These are phyloP conservation scores for Eucriotettix oculatus DNA, from an alignment of 2,888 invertebrate species.

Conservation along the genomic window DNA sequence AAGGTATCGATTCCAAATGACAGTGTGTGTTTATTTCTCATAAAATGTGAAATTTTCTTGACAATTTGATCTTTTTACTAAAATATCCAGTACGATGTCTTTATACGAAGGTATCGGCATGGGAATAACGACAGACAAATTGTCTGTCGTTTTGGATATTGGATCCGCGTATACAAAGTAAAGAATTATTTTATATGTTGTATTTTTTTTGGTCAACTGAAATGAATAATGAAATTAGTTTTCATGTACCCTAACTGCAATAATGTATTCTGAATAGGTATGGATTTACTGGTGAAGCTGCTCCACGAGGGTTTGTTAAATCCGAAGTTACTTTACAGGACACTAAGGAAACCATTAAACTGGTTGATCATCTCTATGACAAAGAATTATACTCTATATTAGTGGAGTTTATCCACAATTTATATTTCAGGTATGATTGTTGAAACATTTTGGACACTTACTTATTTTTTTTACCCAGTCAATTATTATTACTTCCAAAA, in stretches of 20 bases:
- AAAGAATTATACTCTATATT: slow-evolving; percentile 69
- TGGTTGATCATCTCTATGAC: slow-evolving; percentile 44
- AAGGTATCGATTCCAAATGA: too few relatives aligned
- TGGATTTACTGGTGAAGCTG: slow-evolving; percentile 79
- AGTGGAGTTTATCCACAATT: slow-evolving; percentile 68
- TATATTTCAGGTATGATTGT: not conserved
- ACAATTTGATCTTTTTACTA: too few relatives aligned
- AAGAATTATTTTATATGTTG: slow-evolving; percentile 19
- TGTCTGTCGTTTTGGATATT: slow-evolving; percentile 77
- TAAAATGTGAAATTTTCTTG: too few relatives aligned
- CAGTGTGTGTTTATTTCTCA: too few relatives aligned
- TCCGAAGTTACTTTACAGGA: slow-evolving; percentile 55
- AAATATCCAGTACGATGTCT: slow-evolving; percentile 36
- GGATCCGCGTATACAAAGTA: slow-evolving; percentile 87
- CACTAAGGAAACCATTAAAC: slow-evolving; percentile 38
- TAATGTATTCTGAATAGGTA: slow-evolving; percentile 37
- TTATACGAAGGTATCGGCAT: slow-evolving; percentile 61
- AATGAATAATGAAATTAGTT: not conserved
- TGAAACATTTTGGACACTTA: too few relatives aligned
- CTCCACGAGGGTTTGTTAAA: slow-evolving; percentile 74
- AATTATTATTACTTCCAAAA: too few relatives aligned
- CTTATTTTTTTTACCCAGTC: too few relatives aligned
- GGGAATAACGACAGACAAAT: slow-evolving; percentile 54
- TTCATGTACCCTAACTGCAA: not conserved
- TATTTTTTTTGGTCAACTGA: not conserved